Evolutionary conservation across 1,140 invertebrate species (phyloP), one percentile per base, ranked within the genome.

Genomic region (Drosophila nasuta): DNA sequence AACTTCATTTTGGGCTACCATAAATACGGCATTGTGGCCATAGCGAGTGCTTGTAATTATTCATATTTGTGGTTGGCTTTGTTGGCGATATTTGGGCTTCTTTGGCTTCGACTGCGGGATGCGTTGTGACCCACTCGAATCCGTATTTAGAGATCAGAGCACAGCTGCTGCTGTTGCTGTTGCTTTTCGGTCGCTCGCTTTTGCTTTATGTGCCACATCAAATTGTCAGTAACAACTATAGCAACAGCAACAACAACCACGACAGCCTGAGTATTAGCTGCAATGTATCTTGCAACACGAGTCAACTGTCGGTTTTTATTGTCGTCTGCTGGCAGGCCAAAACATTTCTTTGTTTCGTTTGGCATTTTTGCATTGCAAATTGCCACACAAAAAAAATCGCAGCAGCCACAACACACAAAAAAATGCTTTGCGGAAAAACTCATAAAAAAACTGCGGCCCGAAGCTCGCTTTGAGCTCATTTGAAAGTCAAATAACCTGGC

Each of bases 241-340:
- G 54, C 67, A 51, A 25, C 75, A 54, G 46, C 72, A 67, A 56
- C 59, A 35, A 11, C 48, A 49, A 15, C 79, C 64, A 13, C 59
- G 71, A 59, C 67, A 65, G 77, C 69, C 20, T 25, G 20, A 82
- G 69, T 70, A 79, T 57, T 65, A 74, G 59, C 77, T 70, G 81
- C 85, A 89, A 89, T 89, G 85, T 89, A 90, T 89, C 85, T 89
- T 89, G 85, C 85, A 89, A 89, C 85, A 89, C 85, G 85, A 89
- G 85, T 89, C 85, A 89, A 89, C 85, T 89, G 85, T 89, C 85
- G 85, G 78, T 89, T 89, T 89, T 89, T 89, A 88, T 88, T 88
- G 85, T 88, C 85, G 85, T 88, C 82, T 87, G 81, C 63, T 76
- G 67, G 70, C 68, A 72, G 62, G 20, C 62, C 69, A 88, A 88